Evolutionary conservation across 2,797 vertebrate species (phyloP), one percentile per base, ranked within the genome.

Genomic region (Orestias chungarensis): DNA sequence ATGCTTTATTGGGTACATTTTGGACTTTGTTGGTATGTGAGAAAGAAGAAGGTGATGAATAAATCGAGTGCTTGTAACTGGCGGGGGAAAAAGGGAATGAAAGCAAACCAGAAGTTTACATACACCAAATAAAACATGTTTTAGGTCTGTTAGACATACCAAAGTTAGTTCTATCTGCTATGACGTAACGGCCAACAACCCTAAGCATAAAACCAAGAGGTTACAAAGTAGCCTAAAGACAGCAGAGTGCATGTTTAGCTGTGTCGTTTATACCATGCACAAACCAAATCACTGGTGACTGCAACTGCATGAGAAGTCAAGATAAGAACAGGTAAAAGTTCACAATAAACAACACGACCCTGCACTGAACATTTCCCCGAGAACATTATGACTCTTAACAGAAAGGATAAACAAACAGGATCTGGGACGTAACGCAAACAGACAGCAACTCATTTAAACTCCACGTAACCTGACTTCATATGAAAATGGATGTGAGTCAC

Each of bases 381-480:
- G 9, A 49, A 49, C n/a, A n/a, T 49, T 49, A 8, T 6, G 47
- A 49, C 7, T 49, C 6, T 8, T 2, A n/a, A 47, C 17, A 5
- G 18, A 3, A 43, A 43, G 42, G 46, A 49, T 18, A 18, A 66
- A 65, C 71, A 46, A 55, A 81, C 17, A 46, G 66, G 18, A 72
- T 73, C 35, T 66, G 12, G 33, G 15, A 44, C 55, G 29, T 75
- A 64, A 87, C 71, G 68, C 40, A 82, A 66, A 81, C 70, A 77
- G 82, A 87, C 87, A 82, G 42, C 70, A 61, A 57, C 71, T 86
- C 71, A 78, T 81, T 83, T 71, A 82, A 84, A 82, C 77, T 76
- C 75, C 74, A 67, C 35, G 44, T 79, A 68, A 68, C 75, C 71
- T 79, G 70, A 65, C 27, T 50, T 82, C 59, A 72, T 38, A 67